Conservation (phyloP, 2,888 invertebrate genomes). For the Caenorhabditis doughertyi region DNA sequence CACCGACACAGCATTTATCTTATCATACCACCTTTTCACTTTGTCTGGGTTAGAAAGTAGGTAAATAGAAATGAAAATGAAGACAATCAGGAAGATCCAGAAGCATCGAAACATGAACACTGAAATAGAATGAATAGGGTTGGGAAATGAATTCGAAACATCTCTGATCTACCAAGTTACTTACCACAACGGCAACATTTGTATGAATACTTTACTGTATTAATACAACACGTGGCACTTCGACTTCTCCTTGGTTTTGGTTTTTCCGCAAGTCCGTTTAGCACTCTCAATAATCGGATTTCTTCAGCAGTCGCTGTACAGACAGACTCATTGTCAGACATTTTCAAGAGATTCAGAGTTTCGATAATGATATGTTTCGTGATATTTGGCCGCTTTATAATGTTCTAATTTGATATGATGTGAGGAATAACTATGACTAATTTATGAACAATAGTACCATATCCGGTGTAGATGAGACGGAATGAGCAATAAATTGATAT, state of each 20-base stretch:
- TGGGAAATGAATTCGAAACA: background rate
- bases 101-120: background rate
- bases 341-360: no score
- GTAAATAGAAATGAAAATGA: background rate
- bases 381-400: no score
- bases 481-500: no score
- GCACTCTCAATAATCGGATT: background rate
- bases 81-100: background rate
- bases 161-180: no score
- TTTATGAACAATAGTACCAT: no score
- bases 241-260: constrained; percentile 5
- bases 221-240: background rate
- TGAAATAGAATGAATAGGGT: background rate
- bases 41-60: background rate
- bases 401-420: no score
- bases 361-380: no score
- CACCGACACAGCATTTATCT: no score
- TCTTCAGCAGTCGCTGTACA: background rate
- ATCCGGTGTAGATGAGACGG: no score
- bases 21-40: background rate
- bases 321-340: no score
- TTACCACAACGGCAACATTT: background rate
- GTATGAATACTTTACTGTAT: background rate
- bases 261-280: background rate
- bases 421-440: no score